Base-by-base conservation (phyloP, 92 coral and sea anemone species). In the Micromussa lordhowensis region DNA sequence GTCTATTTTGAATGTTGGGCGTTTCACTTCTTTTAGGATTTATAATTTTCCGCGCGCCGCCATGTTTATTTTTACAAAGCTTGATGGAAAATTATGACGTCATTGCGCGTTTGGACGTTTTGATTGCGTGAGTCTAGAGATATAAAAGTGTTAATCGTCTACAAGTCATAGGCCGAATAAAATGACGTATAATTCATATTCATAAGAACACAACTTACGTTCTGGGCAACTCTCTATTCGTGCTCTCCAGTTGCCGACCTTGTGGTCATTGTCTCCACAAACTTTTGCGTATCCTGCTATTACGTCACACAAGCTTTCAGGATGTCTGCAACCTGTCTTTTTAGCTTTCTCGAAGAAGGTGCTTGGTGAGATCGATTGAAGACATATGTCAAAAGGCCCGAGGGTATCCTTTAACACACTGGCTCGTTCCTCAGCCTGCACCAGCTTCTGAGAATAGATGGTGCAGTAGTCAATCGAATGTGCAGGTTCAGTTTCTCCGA, bases 251-350 rank as follows among this genome's bases (percentile, higher is more conserved):
- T 78, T 85, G 28, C 78, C 58, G 11, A 95, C 89, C 15, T 74
- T 59, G 49, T 91, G 44, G 9, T 96, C 96, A 82, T 91, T 88
- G 81, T 97, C 98, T 9, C 96, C 95, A 79, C 99, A 97, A 82
- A 82, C 92, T 69, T 94, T 94, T 3, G 96, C 95, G 74, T 91
- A 97, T 2, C 95, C 98, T 1, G 95, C 85, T 11, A 84, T 83
- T 10, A 94, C 96, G 53, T 87, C 55, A 40, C 98, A 95, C 10
- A 91, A 77, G 53, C 94, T 91, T 63, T 76, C 83, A 36, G 72
- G 82, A 58, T 93, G 89, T 74, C 80, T 88, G 76, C 99, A 97
- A 8, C 94, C 95, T 21, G 95, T 93, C 14, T 82, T 85, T 36
- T 77, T 75, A 70, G 82, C 88, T 9, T 48, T 78, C 1, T 32